A percentile compares a stretch with the other conserved stretches of the same genome.
phyloP scores from a whole-genome alignment of 1,140 invertebrate genomes.

The Lasaia peninsularis region DNA sequence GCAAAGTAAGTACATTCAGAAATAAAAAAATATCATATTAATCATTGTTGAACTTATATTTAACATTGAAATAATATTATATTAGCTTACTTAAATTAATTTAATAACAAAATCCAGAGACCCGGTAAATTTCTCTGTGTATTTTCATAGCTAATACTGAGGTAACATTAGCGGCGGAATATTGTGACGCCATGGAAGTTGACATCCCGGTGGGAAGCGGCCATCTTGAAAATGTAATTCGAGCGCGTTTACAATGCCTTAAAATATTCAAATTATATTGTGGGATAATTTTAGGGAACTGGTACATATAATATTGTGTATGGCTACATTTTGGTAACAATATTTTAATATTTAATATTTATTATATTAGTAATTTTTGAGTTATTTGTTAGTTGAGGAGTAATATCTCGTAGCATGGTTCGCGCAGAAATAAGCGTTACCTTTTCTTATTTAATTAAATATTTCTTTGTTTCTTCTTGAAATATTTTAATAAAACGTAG shows the following conservation, averaged over 20 bases:
- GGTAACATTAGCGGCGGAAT: conserved; percentile 25
- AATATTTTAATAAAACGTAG: too few relatives aligned
- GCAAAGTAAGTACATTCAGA: too few relatives aligned
- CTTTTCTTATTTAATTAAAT: too few relatives aligned
- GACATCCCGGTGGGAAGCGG: conserved; percentile 23
- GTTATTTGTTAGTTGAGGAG: too few relatives aligned
- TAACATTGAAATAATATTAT: background rate
- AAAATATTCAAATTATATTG: background rate
- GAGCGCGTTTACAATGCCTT: conserved; percentile 11
- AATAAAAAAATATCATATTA: too few relatives aligned
- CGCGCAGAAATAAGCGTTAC: too few relatives aligned
- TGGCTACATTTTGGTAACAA: background rate
- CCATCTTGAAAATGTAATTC: conserved; percentile 15
- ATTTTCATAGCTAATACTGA: conserved; percentile 1
- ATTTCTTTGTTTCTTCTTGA: too few relatives aligned
- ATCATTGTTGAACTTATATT: too few relatives aligned
- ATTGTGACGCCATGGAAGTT: conserved; percentile 24
- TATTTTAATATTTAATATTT: background rate
- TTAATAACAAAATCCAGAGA: background rate
- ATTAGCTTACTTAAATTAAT: background rate
- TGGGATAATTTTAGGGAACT: conserved; percentile 9
- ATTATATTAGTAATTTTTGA: too few relatives aligned
- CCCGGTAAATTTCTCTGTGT: background rate
- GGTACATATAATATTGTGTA: background rate
- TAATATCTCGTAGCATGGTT: too few relatives aligned